These are phyloP conservation scores for Erethizon dorsatum DNA, from an alignment of 2,797 vertebrate species.

Conservation along the genomic window DNA sequence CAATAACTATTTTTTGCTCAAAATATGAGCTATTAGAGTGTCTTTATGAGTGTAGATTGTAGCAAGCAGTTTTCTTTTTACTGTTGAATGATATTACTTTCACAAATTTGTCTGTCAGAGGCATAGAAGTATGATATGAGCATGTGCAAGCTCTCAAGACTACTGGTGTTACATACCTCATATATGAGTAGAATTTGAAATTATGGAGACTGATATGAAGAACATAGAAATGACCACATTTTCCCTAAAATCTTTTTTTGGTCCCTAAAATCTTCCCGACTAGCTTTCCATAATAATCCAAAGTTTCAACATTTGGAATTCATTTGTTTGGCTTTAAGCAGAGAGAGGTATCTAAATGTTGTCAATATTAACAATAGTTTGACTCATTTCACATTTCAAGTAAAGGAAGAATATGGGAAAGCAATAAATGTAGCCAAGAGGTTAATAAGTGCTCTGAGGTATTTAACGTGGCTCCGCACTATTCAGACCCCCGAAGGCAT, in stretches of 20 bases:
- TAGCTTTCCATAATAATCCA: neutral
- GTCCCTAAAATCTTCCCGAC: neutral
- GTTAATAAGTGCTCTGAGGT: slow-evolving; percentile 18
- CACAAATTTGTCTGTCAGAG: neutral
- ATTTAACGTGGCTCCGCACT: neutral
- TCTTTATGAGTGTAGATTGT: neutral
- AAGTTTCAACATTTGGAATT: neutral
- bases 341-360: neutral
- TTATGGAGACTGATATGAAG: neutral
- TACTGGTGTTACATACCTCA: neutral
- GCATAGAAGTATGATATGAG: neutral
- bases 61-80: neutral
- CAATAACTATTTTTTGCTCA: neutral
- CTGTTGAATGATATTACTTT: neutral
- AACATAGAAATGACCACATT: neutral
- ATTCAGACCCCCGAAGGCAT: neutral
- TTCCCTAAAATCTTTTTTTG: neutral
- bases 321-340: neutral
- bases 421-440: neutral
- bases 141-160: neutral
- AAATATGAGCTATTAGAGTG: neutral
- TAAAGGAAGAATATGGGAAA: neutral
- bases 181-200: neutral
- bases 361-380: neutral
- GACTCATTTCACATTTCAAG: neutral